Evolutionary conservation across 1,140 invertebrate genomes (phyloP).

Genomic region (Prorops nasuta): DNA sequence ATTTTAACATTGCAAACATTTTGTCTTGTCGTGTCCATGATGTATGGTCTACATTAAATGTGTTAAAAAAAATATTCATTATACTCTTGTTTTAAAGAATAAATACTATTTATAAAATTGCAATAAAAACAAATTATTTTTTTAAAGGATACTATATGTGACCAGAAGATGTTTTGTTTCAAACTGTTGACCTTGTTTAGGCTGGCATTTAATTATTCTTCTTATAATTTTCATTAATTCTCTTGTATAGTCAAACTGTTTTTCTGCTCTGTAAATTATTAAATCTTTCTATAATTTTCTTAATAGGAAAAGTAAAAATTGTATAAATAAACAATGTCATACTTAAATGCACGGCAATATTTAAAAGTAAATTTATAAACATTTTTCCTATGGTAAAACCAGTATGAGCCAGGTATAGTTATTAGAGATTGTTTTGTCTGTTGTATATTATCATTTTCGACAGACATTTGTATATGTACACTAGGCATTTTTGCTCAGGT

Average conservation of each 20-base stretch:
- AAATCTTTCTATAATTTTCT: slow-evolving; percentile 10
- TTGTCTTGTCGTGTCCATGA: slow-evolving; percentile 49
- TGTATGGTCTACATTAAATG: slow-evolving; percentile 34
- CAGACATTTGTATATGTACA: slow-evolving; percentile 52
- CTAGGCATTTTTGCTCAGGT: slow-evolving; percentile 54
- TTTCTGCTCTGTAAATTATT: slow-evolving; percentile 29
- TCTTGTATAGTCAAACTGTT: slow-evolving; percentile 40
- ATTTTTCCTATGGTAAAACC: slow-evolving; percentile 49
- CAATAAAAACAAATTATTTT: neutral
- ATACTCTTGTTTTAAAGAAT: too few relatives aligned
- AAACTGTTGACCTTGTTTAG: slow-evolving; percentile 48
- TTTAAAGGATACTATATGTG: slow-evolving; percentile 48
- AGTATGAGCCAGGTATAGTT: slow-evolving; percentile 51
- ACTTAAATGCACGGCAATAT: slow-evolving; percentile 46
- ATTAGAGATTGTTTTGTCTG: slow-evolving; percentile 38
- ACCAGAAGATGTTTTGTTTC: slow-evolving; percentile 47
- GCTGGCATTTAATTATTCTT: slow-evolving; percentile 47
- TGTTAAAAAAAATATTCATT: too few relatives aligned
- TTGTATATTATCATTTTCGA: slow-evolving; percentile 44
- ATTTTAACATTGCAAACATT: slow-evolving; percentile 49
- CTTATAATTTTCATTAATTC: slow-evolving; percentile 52
- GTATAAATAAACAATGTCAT: slow-evolving; percentile 5
- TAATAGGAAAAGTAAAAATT: slow-evolving; percentile 1
- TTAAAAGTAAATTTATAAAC: slow-evolving; percentile 54
- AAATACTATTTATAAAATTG: neutral